Evolutionary conservation across 2,113 vertebrate species (phyloP).

Genomic region (Diglossa brunneiventris): DNA sequence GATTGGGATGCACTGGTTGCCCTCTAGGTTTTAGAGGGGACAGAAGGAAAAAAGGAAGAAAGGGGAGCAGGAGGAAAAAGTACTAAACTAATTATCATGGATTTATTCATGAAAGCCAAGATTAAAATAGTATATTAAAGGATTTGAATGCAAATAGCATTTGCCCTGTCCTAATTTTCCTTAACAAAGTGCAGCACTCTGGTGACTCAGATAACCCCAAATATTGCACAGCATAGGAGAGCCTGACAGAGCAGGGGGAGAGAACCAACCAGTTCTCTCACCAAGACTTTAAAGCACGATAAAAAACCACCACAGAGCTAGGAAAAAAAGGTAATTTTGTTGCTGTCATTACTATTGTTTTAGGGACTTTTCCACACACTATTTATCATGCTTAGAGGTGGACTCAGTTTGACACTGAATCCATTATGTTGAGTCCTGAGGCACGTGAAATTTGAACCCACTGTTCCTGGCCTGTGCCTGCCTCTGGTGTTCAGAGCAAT

Average conservation of each 20-base stretch:
- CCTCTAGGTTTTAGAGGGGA: neutral
- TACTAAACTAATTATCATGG: neutral
- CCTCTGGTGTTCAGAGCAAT: neutral
- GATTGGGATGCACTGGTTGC: neutral
- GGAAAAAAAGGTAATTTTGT: neutral
- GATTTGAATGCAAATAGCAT: neutral
- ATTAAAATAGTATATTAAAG: neutral
- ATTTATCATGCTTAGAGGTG: neutral
- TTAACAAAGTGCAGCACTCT: neutral
- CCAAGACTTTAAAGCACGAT: neutral
- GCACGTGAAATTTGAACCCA: neutral
- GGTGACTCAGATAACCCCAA: neutral
- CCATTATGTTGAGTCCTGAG: neutral
- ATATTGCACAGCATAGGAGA: neutral
- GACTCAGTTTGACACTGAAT: neutral
- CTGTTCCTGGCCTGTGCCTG: neutral
- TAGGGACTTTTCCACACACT: neutral
- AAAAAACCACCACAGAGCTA: neutral
- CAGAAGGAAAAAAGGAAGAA: neutral
- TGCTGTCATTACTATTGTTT: neutral
- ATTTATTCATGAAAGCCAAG: constrained; percentile 22
- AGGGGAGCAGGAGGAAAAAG: no score
- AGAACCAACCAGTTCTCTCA: neutral
- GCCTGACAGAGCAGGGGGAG: neutral
- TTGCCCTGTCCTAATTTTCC: neutral